These are phyloP conservation scores for Agelaius tricolor DNA, from an alignment of 2,113 vertebrate genomes.

Conservation along the genomic window DNA sequence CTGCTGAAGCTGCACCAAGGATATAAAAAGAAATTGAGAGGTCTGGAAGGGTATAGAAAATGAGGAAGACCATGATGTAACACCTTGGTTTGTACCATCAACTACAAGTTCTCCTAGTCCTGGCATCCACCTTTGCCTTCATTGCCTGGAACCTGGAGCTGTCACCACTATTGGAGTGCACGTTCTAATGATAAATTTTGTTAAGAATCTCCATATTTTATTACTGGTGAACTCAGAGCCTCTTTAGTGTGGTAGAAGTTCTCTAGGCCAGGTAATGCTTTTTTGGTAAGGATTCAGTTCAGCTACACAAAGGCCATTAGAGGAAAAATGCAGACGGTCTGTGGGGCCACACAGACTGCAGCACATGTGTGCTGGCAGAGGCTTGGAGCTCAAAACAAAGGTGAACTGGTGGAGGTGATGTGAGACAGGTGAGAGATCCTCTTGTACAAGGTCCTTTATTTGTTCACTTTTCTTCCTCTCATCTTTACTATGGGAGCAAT, in stretches of 20 bases:
- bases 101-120: neutral
- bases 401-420: neutral
- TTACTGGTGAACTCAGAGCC: neutral
- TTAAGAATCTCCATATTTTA: neutral
- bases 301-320: neutral
- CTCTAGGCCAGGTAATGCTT: neutral
- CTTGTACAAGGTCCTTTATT: neutral
- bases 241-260: neutral
- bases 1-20: neutral
- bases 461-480: neutral
- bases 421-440: neutral
- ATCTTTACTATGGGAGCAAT: neutral
- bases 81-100: neutral
- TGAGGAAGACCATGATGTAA: neutral
- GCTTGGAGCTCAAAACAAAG: neutral
- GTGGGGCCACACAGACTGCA: neutral
- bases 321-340: neutral
- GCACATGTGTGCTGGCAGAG: neutral
- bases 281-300: neutral
- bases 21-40: neutral
- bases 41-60: neutral
- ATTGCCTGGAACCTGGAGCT: neutral
- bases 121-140: neutral
- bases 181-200: neutral
- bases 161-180: neutral